phyloP scores from a whole-genome alignment of 2,113 vertebrate genomes.

The Sorex araneus region DNA sequence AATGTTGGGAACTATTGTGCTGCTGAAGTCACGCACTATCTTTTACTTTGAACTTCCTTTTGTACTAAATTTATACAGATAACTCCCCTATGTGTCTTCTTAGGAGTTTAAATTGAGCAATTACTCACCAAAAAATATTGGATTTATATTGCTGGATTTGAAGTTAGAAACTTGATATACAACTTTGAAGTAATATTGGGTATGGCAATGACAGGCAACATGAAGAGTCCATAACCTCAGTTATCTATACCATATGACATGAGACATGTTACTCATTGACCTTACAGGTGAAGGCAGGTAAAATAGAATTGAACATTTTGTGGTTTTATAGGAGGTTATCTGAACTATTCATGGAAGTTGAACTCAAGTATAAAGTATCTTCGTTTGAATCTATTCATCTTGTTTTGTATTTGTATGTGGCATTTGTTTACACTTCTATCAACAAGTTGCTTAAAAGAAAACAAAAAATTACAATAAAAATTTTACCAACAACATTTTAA shows the following conservation, averaged over 20 bases:
- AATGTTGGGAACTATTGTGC: neutral
- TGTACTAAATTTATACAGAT: neutral
- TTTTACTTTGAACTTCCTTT: neutral
- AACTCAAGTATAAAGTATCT: neutral
- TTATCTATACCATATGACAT: neutral
- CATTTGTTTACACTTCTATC: neutral
- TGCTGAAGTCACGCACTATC: neutral
- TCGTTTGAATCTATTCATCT: neutral
- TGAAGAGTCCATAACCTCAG: neutral
- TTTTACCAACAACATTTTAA: neutral
- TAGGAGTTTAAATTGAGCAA: neutral
- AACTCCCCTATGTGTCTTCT: neutral
- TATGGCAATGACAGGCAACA: neutral
- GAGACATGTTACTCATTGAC: neutral
- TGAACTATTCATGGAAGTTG: neutral
- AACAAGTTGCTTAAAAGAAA: neutral
- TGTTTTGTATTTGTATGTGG: neutral
- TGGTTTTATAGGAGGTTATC: neutral
- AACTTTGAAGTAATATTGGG: neutral
- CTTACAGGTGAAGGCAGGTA: neutral
- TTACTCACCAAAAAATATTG: neutral
- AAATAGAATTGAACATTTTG: neutral
- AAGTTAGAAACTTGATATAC: neutral
- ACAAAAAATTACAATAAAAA: neutral
- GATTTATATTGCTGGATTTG: neutral